Percentiles rank a stretch among this genome's conserved stretches.
Evolutionary conservation across 2,888 invertebrate species (phyloP).

Genomic region (Leptarthrus brevirostris): DNA sequence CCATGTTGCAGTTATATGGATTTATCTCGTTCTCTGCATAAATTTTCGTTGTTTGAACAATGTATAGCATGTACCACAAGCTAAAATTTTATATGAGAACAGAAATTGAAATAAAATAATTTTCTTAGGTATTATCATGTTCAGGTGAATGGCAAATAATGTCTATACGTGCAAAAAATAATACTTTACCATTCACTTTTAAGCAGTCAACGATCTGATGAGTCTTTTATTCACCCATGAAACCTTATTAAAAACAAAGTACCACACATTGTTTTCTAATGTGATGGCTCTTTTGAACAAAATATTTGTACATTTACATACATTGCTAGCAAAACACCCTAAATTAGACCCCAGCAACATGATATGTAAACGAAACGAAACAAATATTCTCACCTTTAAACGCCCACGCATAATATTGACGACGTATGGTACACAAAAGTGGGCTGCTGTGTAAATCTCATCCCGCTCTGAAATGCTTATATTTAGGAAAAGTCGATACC

Average conservation of each 20-base stretch:
- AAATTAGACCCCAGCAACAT: neutral
- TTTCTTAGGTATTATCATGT: too few species aligned
- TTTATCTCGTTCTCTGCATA: too few species aligned
- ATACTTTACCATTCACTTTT: too few species aligned
- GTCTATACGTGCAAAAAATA: too few species aligned
- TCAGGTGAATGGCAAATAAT: too few species aligned
- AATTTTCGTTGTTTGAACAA: too few species aligned
- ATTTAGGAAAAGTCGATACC: neutral
- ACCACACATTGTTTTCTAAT: neutral
- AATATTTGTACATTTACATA: neutral
- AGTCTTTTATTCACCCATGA: neutral
- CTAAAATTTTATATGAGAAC: too few species aligned
- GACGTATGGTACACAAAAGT: neutral
- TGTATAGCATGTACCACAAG: too few species aligned
- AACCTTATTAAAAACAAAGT: neutral
- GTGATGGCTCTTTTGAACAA: neutral
- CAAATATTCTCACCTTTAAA: neutral
- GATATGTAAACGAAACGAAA: neutral
- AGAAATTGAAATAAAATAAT: too few species aligned
- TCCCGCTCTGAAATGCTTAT: neutral
- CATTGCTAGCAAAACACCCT: neutral
- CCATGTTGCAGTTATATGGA: too few species aligned
- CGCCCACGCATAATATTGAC: neutral
- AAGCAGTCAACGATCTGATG: too few species aligned
- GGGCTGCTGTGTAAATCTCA: neutral